Base-by-base conservation (phyloP, 2,113 vertebrate genomes). In the Protobothrops mucrosquamatus region DNA sequence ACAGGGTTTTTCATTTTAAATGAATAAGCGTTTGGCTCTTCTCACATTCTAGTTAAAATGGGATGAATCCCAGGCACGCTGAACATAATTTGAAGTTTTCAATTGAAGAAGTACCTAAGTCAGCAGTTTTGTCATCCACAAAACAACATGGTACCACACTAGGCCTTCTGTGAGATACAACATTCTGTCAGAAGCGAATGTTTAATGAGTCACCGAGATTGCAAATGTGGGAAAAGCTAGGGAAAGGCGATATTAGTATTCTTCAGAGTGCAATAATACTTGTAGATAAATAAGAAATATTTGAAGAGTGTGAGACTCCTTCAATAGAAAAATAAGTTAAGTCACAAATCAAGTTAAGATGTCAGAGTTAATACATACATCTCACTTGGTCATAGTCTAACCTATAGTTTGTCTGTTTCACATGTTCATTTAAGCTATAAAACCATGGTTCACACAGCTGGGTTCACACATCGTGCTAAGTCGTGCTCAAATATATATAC, bases 141-240 rank as follows among this genome's bases (percentile, higher is more conserved):
- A 87, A 81, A 91, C 74, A 92, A 94, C 46, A n/a, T 7, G 10
- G 0, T 43, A 43, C 10, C 92, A 54, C 92, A 92, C 26, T 93
- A 92, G 20, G 3, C 51, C 46, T 95, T 94, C 4, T 86, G 5
- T 74, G 94, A 93, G 39, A 85, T 48, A 69, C 0, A 0, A 0
- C 85, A 93, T 51, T 2, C 26, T 29, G 22, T 91, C 94, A 90
- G 46, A 92, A 91, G 89, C 64, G 81, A 91, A 0, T 89, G 92
- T 93, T 93, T 89, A 95, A 18, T 90, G 59, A 5, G 14, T 29
- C 94, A 5, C 74, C 64, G 46, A 48, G 81, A 94, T 89, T 94
- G 87, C 1, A 51, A 64, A 87, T 91, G 24, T 89, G 52, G 1
- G 29, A 24, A 91, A 95, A 91, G 34, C 5, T 0, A 59, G 92